Evolutionary conservation across 1,140 invertebrate genomes (phyloP).

Genomic region (Tetraneura akinire): DNA sequence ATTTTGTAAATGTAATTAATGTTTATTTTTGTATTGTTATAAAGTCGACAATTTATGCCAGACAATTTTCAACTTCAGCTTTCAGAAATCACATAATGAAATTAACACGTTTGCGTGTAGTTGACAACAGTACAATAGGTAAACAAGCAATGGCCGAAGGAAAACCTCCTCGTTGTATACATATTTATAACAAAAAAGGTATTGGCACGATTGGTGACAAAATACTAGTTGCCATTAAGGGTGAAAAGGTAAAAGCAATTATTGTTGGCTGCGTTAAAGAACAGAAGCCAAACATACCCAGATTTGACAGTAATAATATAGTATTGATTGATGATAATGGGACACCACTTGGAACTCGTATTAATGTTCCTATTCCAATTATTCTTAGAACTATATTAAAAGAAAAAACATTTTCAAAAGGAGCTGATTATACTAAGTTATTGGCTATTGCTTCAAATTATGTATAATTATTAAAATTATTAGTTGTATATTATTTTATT

Average conservation of each 20-base stretch:
- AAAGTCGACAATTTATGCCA: slow-evolving; percentile 1
- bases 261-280: slow-evolving; percentile 89
- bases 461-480: slow-evolving; percentile 66
- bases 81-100: slow-evolving; percentile 58
- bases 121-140: slow-evolving; percentile 94
- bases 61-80: slow-evolving; percentile 52
- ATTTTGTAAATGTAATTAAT: no score
- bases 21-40: background rate
- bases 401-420: slow-evolving; percentile 78
- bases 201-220: slow-evolving; percentile 75
- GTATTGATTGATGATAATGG: slow-evolving; percentile 95
- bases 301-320: slow-evolving; percentile 95
- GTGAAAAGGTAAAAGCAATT: slow-evolving; percentile 94
- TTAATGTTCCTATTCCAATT: slow-evolving; percentile 92
- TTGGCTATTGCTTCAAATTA: slow-evolving; percentile 90
- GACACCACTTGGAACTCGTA: slow-evolving; percentile 87
- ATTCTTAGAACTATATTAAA: slow-evolving; percentile 84
- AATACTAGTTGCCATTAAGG: slow-evolving; percentile 93
- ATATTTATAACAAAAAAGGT: slow-evolving; percentile 80
- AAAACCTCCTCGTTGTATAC: slow-evolving; percentile 85
- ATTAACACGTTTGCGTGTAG: slow-evolving; percentile 80
- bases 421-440: slow-evolving; percentile 92
- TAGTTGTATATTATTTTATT: slow-evolving; percentile 20
- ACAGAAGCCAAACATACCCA: slow-evolving; percentile 81
- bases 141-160: slow-evolving; percentile 91